Evolutionary conservation across 2,113 vertebrate genomes (phyloP).

Genomic region (Microcebus lehilahytsara): DNA sequence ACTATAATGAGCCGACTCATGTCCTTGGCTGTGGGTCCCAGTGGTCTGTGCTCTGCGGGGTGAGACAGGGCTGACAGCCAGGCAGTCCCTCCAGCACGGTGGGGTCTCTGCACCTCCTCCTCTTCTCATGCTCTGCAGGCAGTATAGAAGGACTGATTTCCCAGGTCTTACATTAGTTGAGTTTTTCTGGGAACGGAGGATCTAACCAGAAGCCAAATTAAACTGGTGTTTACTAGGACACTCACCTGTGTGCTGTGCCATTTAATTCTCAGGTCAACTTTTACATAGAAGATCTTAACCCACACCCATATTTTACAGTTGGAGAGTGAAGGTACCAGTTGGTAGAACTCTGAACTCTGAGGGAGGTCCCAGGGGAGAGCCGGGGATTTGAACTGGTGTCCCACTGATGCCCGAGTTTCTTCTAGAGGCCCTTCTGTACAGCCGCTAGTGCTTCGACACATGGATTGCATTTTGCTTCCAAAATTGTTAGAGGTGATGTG

Average conservation of each 20-base stretch:
- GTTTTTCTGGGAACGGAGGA: not conserved
- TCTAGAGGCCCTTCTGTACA: not conserved
- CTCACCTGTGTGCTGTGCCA: not conserved
- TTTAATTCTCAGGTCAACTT: not conserved
- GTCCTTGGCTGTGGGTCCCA: accelerated
- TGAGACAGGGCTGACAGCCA: too few relatives aligned
- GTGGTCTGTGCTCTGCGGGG: too few relatives aligned
- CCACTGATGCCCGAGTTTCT: not conserved
- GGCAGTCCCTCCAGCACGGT: accelerated
- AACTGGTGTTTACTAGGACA: not conserved
- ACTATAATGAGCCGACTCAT: accelerated
- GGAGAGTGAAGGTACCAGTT: not conserved
- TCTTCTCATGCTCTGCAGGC: not conserved
- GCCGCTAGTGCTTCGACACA: not conserved
- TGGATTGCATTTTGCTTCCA: too few relatives aligned
- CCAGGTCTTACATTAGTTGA: not conserved
- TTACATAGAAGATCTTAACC: accelerated
- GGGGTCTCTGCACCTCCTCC: not conserved
- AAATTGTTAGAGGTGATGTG: not conserved
- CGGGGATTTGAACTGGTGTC: not conserved
- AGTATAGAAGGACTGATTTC: too few relatives aligned
- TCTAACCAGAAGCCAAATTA: not conserved
- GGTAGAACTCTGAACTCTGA: not conserved
- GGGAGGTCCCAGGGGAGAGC: not conserved
- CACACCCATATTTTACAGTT: not conserved